Conservation (phyloP, 2,888 invertebrate genomes). For the Troilus luridus region DNA sequence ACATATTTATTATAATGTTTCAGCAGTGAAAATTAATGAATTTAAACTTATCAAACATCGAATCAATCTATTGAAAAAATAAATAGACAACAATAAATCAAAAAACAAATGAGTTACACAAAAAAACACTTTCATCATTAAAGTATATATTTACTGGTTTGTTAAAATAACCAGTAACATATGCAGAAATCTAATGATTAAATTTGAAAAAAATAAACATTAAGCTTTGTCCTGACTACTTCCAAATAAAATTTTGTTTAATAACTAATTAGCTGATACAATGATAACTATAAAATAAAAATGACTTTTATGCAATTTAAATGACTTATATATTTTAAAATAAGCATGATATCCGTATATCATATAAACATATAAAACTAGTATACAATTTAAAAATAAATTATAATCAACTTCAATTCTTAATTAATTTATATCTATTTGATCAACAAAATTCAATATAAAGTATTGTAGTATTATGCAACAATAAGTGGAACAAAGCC, state of each 20-base stretch:
- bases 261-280: too few species aligned
- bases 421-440: neutral
- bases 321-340: neutral
- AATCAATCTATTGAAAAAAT: too few species aligned
- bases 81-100: too few species aligned
- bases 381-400: neutral
- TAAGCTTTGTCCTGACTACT: neutral
- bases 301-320: neutral
- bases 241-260: too few species aligned
- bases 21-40: too few species aligned
- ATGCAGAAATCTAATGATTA: neutral
- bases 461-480: slow-evolving; percentile 26
- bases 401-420: neutral
- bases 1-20: too few species aligned
- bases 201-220: neutral
- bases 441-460: slow-evolving; percentile 13
- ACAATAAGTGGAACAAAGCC: slow-evolving; percentile 36
- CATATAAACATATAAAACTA: neutral
- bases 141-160: neutral
- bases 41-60: too few species aligned
- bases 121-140: neutral
- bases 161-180: neutral
- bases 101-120: too few species aligned
- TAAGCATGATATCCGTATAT: neutral
- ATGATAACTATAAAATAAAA: neutral